Evolutionary conservation across 2,888 invertebrate genomes (phyloP), one percentile per base, ranked within the genome.

Genomic region (Homarus gammarus): DNA sequence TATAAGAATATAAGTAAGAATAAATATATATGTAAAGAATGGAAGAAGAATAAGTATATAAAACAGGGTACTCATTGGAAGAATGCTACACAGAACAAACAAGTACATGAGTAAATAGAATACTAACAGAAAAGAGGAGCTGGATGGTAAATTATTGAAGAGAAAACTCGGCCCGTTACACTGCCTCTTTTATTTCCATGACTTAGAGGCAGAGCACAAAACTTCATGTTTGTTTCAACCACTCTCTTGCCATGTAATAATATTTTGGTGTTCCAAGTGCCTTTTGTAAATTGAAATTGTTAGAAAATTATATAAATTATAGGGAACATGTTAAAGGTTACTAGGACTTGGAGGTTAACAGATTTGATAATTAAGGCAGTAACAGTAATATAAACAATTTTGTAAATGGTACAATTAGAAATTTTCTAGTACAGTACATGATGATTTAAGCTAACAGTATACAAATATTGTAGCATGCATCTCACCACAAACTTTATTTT

Each of bases 201-300:
- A 79, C 33, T 33, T 51, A 6, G 61, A 61, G 61, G 79, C 36
- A 79, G 77, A 44, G 79, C 61, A 61, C 79, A 79, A 79, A 56
- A 61, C n/a, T 79, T 79, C 40, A 44, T 75, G 75, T 75, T 75
- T 44, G n/a, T 27, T 44, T 75, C 75, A 75, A 44, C 75, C 75
- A 75, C 49, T 61, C 61, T 36, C 61, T 79, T 79, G 79, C 79
- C 79, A 79, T 56, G 38, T 82, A 49, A 82, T 64, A 79, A 82
- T 70, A 68, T 49, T 82, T 82, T 82, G 82, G 82, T 82, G 82
- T 82, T 82, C 68, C 64, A 82, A 82, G 82, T 82, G 82, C 82
- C 82, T 82, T 82, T 82, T 64, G 64, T 68, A 82, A 82, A 64
- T 64, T 68, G 68, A 82, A 82, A 70, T 82, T 82, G 82, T 82